These are phyloP conservation scores for Huso huso DNA, from an alignment of 2,797 vertebrate species.

Conservation along the genomic window DNA sequence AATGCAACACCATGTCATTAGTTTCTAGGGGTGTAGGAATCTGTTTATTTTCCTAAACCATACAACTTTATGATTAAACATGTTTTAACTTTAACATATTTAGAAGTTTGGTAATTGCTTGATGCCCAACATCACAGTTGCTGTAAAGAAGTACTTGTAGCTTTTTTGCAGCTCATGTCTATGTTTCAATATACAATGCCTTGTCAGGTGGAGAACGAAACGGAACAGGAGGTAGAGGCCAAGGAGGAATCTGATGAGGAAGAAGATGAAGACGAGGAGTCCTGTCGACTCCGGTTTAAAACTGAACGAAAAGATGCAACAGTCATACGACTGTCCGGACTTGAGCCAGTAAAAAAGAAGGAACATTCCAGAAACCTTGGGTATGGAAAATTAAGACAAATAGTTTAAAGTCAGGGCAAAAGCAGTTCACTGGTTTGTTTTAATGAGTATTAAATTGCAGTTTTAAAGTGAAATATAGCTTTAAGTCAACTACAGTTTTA, in stretches of 20 bases:
- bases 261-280: conserved; percentile 84
- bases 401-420: too few species aligned
- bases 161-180: too few species aligned
- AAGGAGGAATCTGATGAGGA: conserved; percentile 94
- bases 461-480: too few species aligned
- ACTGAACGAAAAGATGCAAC: conserved; percentile 86
- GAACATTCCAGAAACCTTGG: conserved; percentile 94
- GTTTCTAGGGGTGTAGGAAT: neutral
- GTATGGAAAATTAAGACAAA: conserved; percentile 44
- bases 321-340: conserved; percentile 82
- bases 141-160: neutral
- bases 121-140: neutral
- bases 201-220: conserved; percentile 63
- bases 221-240: conserved; percentile 59
- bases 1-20: neutral
- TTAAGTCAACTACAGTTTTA: too few species aligned
- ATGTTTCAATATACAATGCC: neutral
- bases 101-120: too few species aligned
- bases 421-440: too few species aligned
- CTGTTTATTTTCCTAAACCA: too few species aligned
- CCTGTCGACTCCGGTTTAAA: conserved; percentile 85
- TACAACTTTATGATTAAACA: too few species aligned
- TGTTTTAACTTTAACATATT: too few species aligned
- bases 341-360: conserved; percentile 82
- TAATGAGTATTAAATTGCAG: too few species aligned